These are phyloP conservation scores for Hemichromis elongatus DNA, from an alignment of 2,113 vertebrate genomes.

Conservation along the genomic window DNA sequence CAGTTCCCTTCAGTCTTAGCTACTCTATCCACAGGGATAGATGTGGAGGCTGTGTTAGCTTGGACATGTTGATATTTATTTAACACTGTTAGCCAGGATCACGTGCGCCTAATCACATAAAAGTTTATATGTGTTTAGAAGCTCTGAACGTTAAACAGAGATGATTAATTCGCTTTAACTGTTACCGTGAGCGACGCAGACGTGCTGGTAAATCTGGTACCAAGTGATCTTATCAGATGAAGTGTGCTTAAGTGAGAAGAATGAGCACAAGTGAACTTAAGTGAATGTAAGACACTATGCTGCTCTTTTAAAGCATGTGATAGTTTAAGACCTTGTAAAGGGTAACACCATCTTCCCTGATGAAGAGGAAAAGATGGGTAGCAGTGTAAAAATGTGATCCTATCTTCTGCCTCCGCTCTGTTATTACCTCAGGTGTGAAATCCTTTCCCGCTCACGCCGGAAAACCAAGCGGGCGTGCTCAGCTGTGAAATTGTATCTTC, in stretches of 20 bases:
- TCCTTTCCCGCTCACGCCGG: conserved; percentile 34
- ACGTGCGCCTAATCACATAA: too few species aligned
- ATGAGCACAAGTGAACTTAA: neutral
- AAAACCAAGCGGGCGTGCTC: conserved; percentile 57
- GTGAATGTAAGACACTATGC: conserved; percentile 30
- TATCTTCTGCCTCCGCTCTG: conserved; percentile 38
- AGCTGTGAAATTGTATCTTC: conserved; percentile 73
- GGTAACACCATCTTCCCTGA: conserved; percentile 18
- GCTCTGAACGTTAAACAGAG: neutral
- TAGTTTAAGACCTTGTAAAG: conserved; percentile 50
- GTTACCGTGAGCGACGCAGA: neutral
- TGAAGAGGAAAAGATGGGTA: conserved; percentile 45
- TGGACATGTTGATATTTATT: neutral
- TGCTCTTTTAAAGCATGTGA: conserved; percentile 21
- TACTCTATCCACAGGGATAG: neutral
- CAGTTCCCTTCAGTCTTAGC: neutral
- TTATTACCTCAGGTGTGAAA: conserved; percentile 70
- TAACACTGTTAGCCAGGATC: neutral
- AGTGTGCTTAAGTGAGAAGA: neutral
- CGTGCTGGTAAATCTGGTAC: neutral
- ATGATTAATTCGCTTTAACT: neutral
- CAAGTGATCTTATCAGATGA: neutral
- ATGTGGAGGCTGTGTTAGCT: neutral
- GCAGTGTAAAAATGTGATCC: conserved; percentile 49
- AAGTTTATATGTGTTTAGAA: neutral